Conservation (phyloP, 2,888 invertebrate genomes). For the Tinea trinotella region DNA sequence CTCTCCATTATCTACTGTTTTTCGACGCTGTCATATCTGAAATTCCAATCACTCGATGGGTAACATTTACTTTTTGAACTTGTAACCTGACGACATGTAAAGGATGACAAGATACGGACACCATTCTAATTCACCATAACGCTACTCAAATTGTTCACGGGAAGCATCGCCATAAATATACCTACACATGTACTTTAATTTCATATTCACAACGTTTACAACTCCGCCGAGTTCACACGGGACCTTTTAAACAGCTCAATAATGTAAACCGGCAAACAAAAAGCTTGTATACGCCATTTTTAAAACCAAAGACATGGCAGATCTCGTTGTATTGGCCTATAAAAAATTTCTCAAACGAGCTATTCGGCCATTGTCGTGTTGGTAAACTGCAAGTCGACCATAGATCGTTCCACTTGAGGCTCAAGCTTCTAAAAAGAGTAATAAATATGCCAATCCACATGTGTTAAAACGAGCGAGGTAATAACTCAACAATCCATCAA, state of each 20-base stretch:
- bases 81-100: conserved; percentile 68
- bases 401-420: conserved; percentile 68
- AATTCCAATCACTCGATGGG: conserved; percentile 65
- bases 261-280: conserved; percentile 74
- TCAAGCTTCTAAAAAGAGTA: conserved; percentile 65
- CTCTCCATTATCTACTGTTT: conserved; percentile 73
- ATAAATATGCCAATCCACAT: conserved; percentile 64
- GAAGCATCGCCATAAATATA: conserved; percentile 63
- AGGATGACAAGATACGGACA: conserved; percentile 70
- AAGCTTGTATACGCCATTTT: conserved; percentile 76
- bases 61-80: conserved; percentile 65
- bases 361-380: conserved; percentile 73
- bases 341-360: conserved; percentile 67
- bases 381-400: conserved; percentile 71
- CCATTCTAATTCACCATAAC: conserved; percentile 73
- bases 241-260: conserved; percentile 63
- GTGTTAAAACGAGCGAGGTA: conserved; percentile 64
- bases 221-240: conserved; percentile 51
- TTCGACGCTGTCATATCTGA: conserved; percentile 68
- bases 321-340: conserved; percentile 67
- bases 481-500: conserved; percentile 46
- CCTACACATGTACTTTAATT: conserved; percentile 70
- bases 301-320: conserved; percentile 74
- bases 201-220: conserved; percentile 68
- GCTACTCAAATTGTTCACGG: conserved; percentile 64